These are phyloP conservation scores for Campaea margaritaria DNA, from an alignment of 2,888 invertebrate species.

Conservation along the genomic window DNA sequence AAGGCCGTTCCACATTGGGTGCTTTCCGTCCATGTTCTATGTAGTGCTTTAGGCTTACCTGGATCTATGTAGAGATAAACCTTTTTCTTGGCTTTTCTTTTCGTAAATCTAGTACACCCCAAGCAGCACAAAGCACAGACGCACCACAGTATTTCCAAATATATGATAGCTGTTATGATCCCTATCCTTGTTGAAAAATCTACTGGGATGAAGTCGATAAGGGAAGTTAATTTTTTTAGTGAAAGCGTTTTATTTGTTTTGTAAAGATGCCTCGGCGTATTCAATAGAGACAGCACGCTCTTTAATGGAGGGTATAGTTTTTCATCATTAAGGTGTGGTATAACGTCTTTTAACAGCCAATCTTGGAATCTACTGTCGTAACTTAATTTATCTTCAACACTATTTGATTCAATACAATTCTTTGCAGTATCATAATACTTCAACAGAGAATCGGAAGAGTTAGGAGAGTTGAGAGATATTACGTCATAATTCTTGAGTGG, in stretches of 20 bases:
- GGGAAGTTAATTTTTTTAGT: slow-evolving; percentile 13
- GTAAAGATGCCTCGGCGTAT: slow-evolving; percentile 46
- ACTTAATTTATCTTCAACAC: slow-evolving; percentile 59
- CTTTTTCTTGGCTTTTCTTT: slow-evolving; percentile 3
- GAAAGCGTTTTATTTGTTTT: too few species aligned
- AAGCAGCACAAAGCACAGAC: slow-evolving; percentile 56
- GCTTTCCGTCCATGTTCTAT: too few species aligned
- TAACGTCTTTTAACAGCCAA: slow-evolving; percentile 82
- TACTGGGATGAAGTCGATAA: slow-evolving; percentile 39
- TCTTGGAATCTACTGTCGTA: slow-evolving; percentile 82
- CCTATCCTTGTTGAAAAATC: slow-evolving; percentile 56
- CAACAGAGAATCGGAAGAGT: slow-evolving; percentile 71
- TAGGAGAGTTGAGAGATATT: slow-evolving; percentile 54
- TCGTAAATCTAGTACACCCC: slow-evolving; percentile 42
- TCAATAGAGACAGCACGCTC: slow-evolving; percentile 71
- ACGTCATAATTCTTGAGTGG: slow-evolving; percentile 80
- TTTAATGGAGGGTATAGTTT: slow-evolving; percentile 85
- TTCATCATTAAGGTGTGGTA: slow-evolving; percentile 85
- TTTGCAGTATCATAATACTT: slow-evolving; percentile 84
- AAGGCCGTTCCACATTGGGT: too few species aligned
- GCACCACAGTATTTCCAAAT: slow-evolving; percentile 71
- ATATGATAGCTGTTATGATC: slow-evolving; percentile 58
- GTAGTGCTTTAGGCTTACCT: too few species aligned
- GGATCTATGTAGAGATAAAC: too few species aligned
- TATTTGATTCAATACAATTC: slow-evolving; percentile 73